A percentile compares a stretch with the other conserved stretches of the same genome.
phyloP scores from a whole-genome alignment of 2,888 invertebrate genomes.

The Lasioglossum vierecki region DNA sequence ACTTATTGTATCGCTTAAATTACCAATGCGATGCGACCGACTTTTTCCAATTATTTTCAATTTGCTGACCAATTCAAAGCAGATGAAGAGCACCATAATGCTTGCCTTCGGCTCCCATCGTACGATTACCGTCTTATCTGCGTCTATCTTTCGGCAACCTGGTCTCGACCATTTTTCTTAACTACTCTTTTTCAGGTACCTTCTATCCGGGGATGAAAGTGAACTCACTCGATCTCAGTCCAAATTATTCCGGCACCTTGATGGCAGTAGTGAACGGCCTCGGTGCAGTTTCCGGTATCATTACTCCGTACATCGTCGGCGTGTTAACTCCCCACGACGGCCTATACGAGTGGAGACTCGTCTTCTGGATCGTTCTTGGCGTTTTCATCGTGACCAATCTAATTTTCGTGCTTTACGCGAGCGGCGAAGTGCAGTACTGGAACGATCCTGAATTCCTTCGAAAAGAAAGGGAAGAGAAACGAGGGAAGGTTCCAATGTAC shows the following conservation, averaged over 20 bases:
- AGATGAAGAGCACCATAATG: too few species aligned
- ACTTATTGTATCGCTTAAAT: too few species aligned
- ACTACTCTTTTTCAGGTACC: slow-evolving; percentile 67
- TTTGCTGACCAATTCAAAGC: too few species aligned
- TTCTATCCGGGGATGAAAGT: slow-evolving; percentile 85
- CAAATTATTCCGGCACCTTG: slow-evolving; percentile 84
- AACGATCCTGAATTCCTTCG: slow-evolving; percentile 86
- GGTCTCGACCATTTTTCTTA: neutral
- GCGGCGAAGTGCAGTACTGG: slow-evolving; percentile 91
- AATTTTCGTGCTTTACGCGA: slow-evolving; percentile 89
- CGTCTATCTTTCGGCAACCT: neutral
- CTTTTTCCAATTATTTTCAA: too few species aligned
- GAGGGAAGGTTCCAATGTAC: slow-evolving; percentile 20
- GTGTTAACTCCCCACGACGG: slow-evolving; percentile 85
- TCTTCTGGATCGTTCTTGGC: slow-evolving; percentile 92
- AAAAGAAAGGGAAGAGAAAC: slow-evolving; percentile 64
- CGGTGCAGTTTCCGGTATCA: slow-evolving; percentile 89
- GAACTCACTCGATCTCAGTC: slow-evolving; percentile 84
- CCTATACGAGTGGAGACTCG: slow-evolving; percentile 89
- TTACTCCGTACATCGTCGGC: slow-evolving; percentile 89
- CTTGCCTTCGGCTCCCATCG: too few species aligned
- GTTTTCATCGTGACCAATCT: slow-evolving; percentile 89
- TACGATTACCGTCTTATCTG: too few species aligned
- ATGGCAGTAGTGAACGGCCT: slow-evolving; percentile 86
- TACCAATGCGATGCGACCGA: too few species aligned